Conservation (phyloP, 1,140 invertebrate species). For the Caligus rogercresseyi region DNA sequence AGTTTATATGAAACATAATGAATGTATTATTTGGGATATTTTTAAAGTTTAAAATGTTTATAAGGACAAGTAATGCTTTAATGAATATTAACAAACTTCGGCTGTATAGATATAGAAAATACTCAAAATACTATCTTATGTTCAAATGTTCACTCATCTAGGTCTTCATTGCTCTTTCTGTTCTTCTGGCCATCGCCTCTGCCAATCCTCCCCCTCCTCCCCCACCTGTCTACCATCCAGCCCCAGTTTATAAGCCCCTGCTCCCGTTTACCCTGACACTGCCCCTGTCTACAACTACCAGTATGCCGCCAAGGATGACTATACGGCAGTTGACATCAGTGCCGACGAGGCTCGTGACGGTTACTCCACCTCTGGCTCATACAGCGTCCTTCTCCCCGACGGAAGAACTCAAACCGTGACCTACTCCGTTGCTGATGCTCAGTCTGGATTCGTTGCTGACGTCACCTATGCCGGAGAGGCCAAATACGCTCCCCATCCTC, state of each 20-base stretch:
- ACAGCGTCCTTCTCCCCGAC: conserved; percentile 21
- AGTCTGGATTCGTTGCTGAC: conserved; percentile 21
- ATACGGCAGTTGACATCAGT: conserved; percentile 24
- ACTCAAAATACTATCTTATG: too few relatives aligned
- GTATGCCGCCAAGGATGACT: conserved; percentile 25
- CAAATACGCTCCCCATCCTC: too few relatives aligned
- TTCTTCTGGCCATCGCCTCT: neutral
- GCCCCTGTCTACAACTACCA: conserved; percentile 23
- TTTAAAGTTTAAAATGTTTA: too few relatives aligned
- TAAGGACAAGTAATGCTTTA: too few relatives aligned
- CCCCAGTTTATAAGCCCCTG: conserved; percentile 18
- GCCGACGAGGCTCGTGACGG: conserved; percentile 24
- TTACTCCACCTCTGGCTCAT: conserved; percentile 21
- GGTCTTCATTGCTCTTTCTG: neutral
- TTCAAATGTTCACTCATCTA: neutral
- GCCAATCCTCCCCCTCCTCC: neutral
- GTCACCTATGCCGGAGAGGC: conserved; percentile 20
- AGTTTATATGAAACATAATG: too few relatives aligned
- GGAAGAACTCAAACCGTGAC: conserved; percentile 35
- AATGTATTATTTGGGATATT: too few relatives aligned
- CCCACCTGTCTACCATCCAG: conserved; percentile 9
- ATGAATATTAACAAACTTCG: too few relatives aligned
- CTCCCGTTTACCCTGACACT: conserved; percentile 17
- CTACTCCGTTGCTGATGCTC: conserved; percentile 19
- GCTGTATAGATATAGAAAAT: too few relatives aligned